Evolutionary conservation across 2,113 vertebrate species (phyloP).

Genomic region (Mandrillus leucophaeus): DNA sequence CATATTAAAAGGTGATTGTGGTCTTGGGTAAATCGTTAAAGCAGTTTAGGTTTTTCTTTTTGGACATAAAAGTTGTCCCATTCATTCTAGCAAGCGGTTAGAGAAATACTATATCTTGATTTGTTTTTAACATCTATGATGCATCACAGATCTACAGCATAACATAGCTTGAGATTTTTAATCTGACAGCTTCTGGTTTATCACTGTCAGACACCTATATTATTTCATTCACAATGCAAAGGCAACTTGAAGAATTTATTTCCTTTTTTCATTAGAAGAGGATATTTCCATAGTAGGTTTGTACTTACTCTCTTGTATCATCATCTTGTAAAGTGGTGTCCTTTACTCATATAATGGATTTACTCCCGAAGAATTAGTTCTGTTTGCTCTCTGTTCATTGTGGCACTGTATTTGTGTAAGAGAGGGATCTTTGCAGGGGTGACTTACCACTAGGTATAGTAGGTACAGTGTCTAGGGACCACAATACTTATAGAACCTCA

Average conservation of each 20-base stretch:
- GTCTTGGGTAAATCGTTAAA: constrained; percentile 85
- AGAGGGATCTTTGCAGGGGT: background rate
- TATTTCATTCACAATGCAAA: background rate
- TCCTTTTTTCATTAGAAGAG: background rate
- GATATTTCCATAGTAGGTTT: background rate
- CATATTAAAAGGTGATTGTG: constrained; percentile 82
- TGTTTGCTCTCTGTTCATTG: background rate
- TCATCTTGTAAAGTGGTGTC: background rate
- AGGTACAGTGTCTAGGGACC: background rate
- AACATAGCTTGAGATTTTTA: background rate
- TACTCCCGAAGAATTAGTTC: background rate
- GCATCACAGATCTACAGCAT: background rate
- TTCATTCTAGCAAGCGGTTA: constrained; percentile 76
- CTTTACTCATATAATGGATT: background rate
- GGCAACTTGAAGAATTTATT: background rate
- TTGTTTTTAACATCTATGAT: constrained; percentile 42
- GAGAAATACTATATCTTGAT: constrained; percentile 58
- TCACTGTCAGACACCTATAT: background rate
- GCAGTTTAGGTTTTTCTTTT: constrained; percentile 78
- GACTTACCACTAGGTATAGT: background rate
- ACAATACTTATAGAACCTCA: background rate
- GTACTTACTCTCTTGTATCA: background rate
- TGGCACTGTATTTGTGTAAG: background rate
- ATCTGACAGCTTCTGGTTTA: background rate
- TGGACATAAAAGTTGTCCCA: constrained; percentile 60